These are phyloP conservation scores for Drosophila athabasca DNA, from an alignment of 1,140 invertebrate species.

Conservation along the genomic window DNA sequence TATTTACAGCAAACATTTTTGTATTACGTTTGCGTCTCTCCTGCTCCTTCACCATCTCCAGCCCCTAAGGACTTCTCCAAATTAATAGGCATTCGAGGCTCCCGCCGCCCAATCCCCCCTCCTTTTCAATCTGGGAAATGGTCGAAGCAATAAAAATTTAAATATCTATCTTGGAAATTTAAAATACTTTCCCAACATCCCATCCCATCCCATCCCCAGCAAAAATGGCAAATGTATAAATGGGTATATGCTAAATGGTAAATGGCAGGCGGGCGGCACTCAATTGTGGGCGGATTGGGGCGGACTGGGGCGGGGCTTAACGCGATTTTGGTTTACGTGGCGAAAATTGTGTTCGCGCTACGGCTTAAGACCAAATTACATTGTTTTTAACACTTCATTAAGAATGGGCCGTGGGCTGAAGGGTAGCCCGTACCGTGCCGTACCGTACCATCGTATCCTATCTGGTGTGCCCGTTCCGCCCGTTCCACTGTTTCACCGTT, in stretches of 20 bases:
- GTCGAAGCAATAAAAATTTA: constrained; percentile 74
- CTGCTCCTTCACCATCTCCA: not conserved
- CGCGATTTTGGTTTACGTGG: constrained; percentile 49
- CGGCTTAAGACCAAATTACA: constrained; percentile 76
- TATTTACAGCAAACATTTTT: constrained; percentile 72
- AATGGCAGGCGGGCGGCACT: not conserved
- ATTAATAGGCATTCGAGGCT: constrained; percentile 23
- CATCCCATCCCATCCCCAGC: not conserved
- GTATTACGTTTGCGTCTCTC: constrained; percentile 37
- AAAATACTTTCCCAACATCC: constrained; percentile 47
- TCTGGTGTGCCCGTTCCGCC: not conserved
- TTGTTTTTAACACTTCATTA: constrained; percentile 81
- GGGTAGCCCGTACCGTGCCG: no score
- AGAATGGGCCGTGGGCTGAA: constrained; percentile 45
- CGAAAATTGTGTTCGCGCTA: constrained; percentile 50
- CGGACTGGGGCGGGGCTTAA: constrained; percentile 39
- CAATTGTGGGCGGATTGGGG: constrained; percentile 17
- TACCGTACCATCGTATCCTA: no score
- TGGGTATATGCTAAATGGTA: no score
- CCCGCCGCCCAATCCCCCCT: constrained; percentile 4
- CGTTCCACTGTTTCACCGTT: not conserved
- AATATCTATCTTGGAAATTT: constrained; percentile 77
- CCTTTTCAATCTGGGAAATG: constrained; percentile 72
- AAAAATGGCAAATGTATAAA: no score
- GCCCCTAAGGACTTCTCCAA: constrained; percentile 5